Evolutionary conservation across 2,797 vertebrate species (phyloP).

Genomic region (Anguilla pacifica): DNA sequence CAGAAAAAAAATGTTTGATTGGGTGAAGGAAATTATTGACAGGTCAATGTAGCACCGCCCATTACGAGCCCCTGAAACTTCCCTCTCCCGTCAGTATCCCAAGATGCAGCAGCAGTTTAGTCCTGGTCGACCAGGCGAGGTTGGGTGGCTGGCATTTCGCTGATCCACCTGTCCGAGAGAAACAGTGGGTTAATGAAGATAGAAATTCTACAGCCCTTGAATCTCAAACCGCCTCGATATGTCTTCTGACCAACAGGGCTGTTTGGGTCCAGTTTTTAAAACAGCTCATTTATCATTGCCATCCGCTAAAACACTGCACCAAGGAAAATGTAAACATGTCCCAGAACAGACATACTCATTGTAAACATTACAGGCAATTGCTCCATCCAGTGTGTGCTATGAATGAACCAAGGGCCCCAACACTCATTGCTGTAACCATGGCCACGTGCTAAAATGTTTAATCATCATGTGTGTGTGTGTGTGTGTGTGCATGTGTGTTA

Average conservation of each 20-base stretch:
- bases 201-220: background rate
- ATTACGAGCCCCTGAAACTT: background rate
- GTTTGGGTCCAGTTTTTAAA: background rate
- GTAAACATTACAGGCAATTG: background rate
- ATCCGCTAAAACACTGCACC: background rate
- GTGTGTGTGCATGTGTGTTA: background rate
- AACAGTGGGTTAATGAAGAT: background rate
- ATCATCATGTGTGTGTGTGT: background rate
- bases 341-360: background rate
- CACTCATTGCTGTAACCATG: background rate
- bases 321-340: background rate
- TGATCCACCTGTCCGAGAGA: slow-evolving; percentile 53
- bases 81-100: background rate
- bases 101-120: slow-evolving; percentile 19
- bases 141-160: slow-evolving; percentile 53
- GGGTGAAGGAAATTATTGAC: background rate
- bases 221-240: background rate
- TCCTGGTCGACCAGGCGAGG: slow-evolving; percentile 47
- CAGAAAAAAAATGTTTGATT: background rate
- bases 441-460: background rate
- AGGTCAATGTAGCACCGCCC: background rate
- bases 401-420: background rate
- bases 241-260: background rate
- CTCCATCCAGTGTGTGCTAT: background rate
- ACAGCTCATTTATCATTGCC: background rate